These are phyloP conservation scores for Ruditapes philippinarum DNA, from an alignment of 1,140 invertebrate genomes.

Conservation along the genomic window DNA sequence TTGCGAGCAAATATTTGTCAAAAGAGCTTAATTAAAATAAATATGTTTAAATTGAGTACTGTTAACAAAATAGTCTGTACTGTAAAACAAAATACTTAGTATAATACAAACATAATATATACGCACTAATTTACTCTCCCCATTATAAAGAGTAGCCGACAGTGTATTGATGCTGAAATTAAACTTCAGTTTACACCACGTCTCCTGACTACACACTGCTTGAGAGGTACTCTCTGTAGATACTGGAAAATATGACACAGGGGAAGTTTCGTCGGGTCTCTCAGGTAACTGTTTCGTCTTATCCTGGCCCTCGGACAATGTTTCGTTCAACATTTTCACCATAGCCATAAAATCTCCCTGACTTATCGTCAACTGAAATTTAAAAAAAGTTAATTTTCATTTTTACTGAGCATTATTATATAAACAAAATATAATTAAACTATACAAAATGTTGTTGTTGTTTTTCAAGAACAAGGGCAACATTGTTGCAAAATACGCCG, in stretches of 20 bases:
- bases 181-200: conserved; percentile 74
- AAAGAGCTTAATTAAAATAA: no score
- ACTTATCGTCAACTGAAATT: conserved; percentile 89
- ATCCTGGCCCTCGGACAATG: conserved; percentile 91
- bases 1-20: no score
- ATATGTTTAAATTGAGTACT: no score
- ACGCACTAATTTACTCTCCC: conserved; percentile 77
- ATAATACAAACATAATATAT: background rate
- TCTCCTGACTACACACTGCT: background rate
- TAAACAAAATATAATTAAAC: no score
- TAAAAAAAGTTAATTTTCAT: no score
- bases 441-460: no score
- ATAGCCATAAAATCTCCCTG: conserved; percentile 94
- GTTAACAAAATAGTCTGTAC: no score
- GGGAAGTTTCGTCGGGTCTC: conserved; percentile 13
- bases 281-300: conserved; percentile 11
- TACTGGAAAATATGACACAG: conserved; percentile 34
- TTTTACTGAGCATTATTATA: no score
- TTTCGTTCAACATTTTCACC: conserved; percentile 93
- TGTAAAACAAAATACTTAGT: no score
- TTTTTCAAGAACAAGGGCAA: no score
- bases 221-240: background rate
- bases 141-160: conserved; percentile 74
- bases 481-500: no score
- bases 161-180: conserved; percentile 76